phyloP scores from a whole-genome alignment of 1,140 invertebrate species.

The Lysiphlebus fabarum region DNA sequence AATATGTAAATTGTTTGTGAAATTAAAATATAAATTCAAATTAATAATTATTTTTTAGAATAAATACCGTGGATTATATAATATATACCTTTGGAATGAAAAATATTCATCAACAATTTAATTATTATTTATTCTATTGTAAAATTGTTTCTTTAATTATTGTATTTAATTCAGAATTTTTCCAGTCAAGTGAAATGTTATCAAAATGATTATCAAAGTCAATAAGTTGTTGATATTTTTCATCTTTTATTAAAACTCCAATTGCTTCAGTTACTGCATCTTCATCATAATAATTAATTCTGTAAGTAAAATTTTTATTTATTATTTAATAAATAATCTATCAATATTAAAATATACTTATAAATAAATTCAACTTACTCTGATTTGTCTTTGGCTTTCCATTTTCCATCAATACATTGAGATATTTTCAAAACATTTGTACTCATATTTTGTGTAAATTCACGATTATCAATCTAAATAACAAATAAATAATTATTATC shows the following conservation, averaged over 20 bases:
- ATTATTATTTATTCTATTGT: slow-evolving; percentile 24
- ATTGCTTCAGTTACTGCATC: slow-evolving; percentile 61
- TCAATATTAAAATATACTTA: neutral
- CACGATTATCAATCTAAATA: slow-evolving; percentile 70
- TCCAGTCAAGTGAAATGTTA: slow-evolving; percentile 78
- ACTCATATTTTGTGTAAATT: slow-evolving; percentile 64
- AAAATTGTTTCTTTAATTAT: slow-evolving; percentile 51
- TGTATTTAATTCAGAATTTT: slow-evolving; percentile 67
- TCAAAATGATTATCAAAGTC: slow-evolving; percentile 93
- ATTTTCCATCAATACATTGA: slow-evolving; percentile 69
- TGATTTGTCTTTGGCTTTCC: slow-evolving; percentile 60
- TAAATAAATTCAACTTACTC: slow-evolving; percentile 40
- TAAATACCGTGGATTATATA: too few relatives aligned
- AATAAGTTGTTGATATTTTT: slow-evolving; percentile 68
- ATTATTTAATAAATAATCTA: slow-evolving; percentile 16
- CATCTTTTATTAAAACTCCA: slow-evolving; percentile 64
- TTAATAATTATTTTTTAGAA: too few relatives aligned
- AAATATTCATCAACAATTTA: slow-evolving; percentile 16
- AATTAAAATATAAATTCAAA: too few relatives aligned
- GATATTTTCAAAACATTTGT: slow-evolving; percentile 67
- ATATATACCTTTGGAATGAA: neutral
- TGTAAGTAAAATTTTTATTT: slow-evolving; percentile 33
- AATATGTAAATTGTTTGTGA: too few relatives aligned
- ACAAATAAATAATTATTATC: slow-evolving; percentile 31
- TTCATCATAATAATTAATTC: slow-evolving; percentile 50